Percentiles rank a stretch among this genome's conserved stretches.
These are phyloP conservation scores for Apostichopus parvimensis DNA, from an alignment of 35 echinoderm and acorn worm genomes.

Conservation along the genomic window DNA sequence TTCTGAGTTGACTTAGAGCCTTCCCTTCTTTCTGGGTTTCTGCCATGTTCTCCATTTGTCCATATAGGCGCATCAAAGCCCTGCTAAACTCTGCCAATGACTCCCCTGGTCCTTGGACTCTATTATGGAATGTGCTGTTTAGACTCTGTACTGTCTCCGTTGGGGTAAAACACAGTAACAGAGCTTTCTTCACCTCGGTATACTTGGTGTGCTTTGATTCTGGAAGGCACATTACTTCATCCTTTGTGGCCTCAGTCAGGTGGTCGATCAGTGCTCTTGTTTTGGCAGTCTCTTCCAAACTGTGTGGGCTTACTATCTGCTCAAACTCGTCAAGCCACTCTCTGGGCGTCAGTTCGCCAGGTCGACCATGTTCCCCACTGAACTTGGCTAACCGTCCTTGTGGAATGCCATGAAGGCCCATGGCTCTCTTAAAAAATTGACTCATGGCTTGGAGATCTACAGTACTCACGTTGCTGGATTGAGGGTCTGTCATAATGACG, in stretches of 20 bases:
- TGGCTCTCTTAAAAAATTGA: too few relatives aligned
- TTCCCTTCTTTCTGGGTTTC: constrained; percentile 7
- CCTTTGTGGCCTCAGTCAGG: neutral
- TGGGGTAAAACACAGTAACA: constrained; percentile 39
- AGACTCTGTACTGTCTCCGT: constrained; percentile 23
- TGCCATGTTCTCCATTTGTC: constrained; percentile 14
- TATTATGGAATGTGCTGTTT: constrained; percentile 8
- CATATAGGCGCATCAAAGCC: constrained; percentile 29
- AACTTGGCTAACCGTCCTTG: constrained; percentile 7
- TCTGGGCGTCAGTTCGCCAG: neutral
- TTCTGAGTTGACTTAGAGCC: constrained; percentile 28
- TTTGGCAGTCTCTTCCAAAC: constrained; percentile 4
- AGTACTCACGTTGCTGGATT: too few relatives aligned
- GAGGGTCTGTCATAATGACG: too few relatives aligned
- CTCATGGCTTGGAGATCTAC: too few relatives aligned
- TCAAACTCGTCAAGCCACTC: constrained; percentile 52
- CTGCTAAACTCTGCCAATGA: constrained; percentile 58
- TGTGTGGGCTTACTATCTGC: neutral
- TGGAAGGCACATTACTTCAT: constrained; percentile 38
- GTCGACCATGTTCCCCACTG: neutral
- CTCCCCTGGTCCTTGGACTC: neutral
- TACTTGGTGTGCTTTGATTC: neutral
- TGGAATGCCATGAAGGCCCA: too few relatives aligned
- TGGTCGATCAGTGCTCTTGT: constrained; percentile 12
- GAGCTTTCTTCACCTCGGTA: neutral